Percentiles rank a stretch among this genome's conserved stretches.
These are phyloP conservation scores for Leucoma salicis DNA, from an alignment of 2,888 invertebrate species.

Conservation along the genomic window DNA sequence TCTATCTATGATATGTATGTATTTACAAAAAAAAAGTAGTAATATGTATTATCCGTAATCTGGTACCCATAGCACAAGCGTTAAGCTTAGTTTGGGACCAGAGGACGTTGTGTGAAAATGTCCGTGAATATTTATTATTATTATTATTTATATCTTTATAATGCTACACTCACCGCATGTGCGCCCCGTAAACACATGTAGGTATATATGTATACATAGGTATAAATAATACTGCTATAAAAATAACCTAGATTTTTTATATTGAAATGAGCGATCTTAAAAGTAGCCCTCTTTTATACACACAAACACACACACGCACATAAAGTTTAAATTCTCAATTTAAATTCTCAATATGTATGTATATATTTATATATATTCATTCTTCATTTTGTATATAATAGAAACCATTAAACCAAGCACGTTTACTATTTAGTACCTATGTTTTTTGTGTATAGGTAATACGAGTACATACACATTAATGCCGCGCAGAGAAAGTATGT, in stretches of 20 bases:
- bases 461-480: conserved; percentile 1
- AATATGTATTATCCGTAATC: too few relatives aligned
- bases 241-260: conserved; percentile 16
- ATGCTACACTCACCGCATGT: too few relatives aligned
- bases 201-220: too few relatives aligned
- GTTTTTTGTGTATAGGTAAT: conserved; percentile 17
- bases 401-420: conserved; percentile 20
- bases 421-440: conserved; percentile 8
- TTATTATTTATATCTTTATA: too few relatives aligned
- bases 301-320: conserved; percentile 9
- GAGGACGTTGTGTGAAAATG: too few relatives aligned
- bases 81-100: too few relatives aligned
- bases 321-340: conserved; percentile 17
- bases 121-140: too few relatives aligned
- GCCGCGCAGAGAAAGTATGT: conserved; percentile 10
- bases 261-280: conserved; percentile 16
- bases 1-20: too few relatives aligned
- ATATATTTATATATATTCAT: conserved; percentile 7
- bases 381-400: conserved; percentile 4
- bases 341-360: conserved; percentile 13
- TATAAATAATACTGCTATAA: conserved; percentile 14
- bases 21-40: too few relatives aligned
- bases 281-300: conserved; percentile 16
- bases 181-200: too few relatives aligned
- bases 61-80: too few relatives aligned